A percentile compares a stretch with the other conserved stretches of the same genome.
Evolutionary conservation across 2,797 vertebrate genomes (phyloP).

Genomic region (Hydrophis major): DNA sequence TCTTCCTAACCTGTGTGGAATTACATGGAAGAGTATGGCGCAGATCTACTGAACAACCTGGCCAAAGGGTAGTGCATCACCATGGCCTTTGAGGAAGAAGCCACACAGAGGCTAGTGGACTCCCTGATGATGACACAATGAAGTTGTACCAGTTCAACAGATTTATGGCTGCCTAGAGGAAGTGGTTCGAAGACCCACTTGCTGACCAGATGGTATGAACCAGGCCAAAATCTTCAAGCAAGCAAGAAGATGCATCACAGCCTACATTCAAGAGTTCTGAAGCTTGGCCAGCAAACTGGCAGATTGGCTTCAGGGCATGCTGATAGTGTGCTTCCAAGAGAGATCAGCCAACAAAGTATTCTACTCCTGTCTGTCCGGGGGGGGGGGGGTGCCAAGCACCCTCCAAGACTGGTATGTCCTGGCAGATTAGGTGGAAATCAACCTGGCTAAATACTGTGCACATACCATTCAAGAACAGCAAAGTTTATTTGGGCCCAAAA

Average conservation of each 20-base stretch:
- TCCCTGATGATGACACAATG: neutral
- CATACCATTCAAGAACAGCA: neutral
- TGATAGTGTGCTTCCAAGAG: neutral
- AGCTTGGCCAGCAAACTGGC: neutral
- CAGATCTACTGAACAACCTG: neutral
- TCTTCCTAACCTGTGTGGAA: neutral
- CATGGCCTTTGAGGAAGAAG: neutral
- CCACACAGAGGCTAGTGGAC: no score
- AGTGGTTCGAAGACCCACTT: neutral
- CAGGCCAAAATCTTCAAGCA: neutral
- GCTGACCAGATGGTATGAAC: neutral
- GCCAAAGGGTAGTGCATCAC: neutral
- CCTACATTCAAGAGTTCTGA: neutral
- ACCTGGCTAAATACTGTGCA: neutral
- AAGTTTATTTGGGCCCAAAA: neutral
- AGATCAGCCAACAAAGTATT: neutral
- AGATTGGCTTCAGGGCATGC: neutral
- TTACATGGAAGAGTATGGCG: neutral
- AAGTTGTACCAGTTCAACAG: neutral
- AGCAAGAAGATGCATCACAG: neutral
- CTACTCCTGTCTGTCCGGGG: neutral
- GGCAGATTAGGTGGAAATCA: neutral
- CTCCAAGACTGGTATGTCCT: neutral
- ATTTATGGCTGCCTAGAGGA: neutral
- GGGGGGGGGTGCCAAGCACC: neutral